Evolutionary conservation across 2,113 vertebrate genomes (phyloP).

Genomic region (Piaya cayana): DNA sequence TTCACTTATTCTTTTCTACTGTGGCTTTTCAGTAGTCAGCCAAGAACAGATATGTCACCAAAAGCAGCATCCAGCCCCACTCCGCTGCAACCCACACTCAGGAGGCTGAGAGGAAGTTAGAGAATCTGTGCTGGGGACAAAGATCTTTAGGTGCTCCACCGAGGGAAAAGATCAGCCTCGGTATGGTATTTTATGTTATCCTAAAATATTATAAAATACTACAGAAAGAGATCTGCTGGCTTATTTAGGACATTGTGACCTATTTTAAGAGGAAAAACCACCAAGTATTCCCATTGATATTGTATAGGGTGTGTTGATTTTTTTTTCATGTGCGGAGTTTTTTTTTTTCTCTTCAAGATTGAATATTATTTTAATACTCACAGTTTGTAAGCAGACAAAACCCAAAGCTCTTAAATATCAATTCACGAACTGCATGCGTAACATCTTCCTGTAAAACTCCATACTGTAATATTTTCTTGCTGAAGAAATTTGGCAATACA

Average conservation of each 20-base stretch:
- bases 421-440: neutral
- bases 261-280: neutral
- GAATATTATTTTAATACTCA: neutral
- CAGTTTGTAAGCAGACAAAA: neutral
- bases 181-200: neutral
- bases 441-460: neutral
- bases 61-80: neutral
- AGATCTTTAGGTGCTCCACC: neutral
- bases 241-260: slow-evolving; percentile 42
- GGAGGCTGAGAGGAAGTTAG: neutral
- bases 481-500: neutral
- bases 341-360: neutral
- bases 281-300: neutral
- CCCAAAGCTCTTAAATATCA: neutral
- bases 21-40: neutral
- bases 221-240: slow-evolving; percentile 37
- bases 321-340: neutral
- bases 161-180: neutral
- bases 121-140: neutral
- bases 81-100: neutral
- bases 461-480: neutral
- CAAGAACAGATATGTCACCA: neutral
- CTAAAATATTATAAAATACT: neutral
- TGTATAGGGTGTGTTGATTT: neutral
- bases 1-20: neutral